Base-by-base conservation (phyloP, 1,140 invertebrate species). In the Riptortus pedestris region DNA sequence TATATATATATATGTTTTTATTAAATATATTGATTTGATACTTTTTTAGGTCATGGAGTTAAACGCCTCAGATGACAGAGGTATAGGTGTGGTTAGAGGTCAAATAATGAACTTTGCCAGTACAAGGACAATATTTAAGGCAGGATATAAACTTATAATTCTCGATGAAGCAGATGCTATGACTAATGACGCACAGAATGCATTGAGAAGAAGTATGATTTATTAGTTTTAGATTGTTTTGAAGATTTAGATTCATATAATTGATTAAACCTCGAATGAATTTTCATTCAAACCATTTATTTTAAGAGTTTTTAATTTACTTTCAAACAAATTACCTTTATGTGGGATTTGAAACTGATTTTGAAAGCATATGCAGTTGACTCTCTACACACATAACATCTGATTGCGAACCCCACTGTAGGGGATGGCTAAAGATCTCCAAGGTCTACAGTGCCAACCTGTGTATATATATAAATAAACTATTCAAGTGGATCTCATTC, bases 181-280 rank as follows among this genome's bases (percentile, higher is more conserved):
- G 97, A 99, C 97, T 2, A 91, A 93, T 74, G 96, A 99, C 85
- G 97, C 97, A 2, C 97, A 99, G 76, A 98, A 98, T 85, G 96
- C 96, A 29, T 78, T 99, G 1, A 81, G 96, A 70, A 85, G 96
- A 84, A 93, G 91, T 93, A 80, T 82, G 79, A 74, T n/a, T n/a
- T n/a, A n/a, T n/a, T n/a, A n/a, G n/a, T 51, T 18, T n/a, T 31
- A 43, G 60, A 31, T 16, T 26, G 38, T 59, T 59, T 59, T 11
- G 9, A 12, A 26, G 12, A 26, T 27, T 43, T 58, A 64, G 58
- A 58, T 65, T n/a, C n/a, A n/a, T 43, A 43, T 11, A 43, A 43
- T 43, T 43, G 38, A 43, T 43, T 11, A 43, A n/a, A 43, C 11
- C 11, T 43, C 11, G n/a, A 43, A 43, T 11, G 11, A 43, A 9